phyloP scores from a whole-genome alignment of 2,113 vertebrate genomes.

The Podilymbus podiceps region DNA sequence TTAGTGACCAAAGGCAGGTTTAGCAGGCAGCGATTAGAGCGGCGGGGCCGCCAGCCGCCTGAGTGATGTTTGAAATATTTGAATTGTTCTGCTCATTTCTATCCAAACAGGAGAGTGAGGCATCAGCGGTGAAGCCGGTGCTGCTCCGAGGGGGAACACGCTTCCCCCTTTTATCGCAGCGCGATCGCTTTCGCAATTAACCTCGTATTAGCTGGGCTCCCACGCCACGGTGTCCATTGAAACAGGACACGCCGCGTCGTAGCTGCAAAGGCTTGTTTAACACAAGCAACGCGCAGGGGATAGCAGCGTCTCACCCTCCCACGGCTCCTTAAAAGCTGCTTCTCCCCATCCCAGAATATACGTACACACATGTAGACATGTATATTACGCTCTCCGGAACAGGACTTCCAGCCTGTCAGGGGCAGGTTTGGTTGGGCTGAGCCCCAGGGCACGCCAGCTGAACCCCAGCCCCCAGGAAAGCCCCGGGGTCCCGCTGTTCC shows the following conservation, averaged over 20 bases:
- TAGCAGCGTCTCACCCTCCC: fast-evolving
- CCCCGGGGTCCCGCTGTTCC: not conserved
- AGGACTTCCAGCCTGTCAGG: not conserved
- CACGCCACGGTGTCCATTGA: not conserved
- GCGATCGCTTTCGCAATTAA: not conserved
- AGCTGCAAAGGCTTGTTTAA: not conserved
- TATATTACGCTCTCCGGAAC: fast-evolving
- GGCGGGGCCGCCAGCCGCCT: slow-evolving; percentile 22
- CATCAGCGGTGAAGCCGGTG: not conserved
- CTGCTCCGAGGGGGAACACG: not conserved
- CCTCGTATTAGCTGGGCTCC: not conserved
- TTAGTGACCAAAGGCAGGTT: slow-evolving; percentile 73
- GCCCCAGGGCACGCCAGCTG: fast-evolving
- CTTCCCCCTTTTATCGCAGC: fast-evolving
- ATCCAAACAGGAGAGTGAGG: not conserved
- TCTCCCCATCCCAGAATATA: not conserved
- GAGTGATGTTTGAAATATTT: slow-evolving; percentile 67
- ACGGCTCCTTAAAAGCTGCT: not conserved
- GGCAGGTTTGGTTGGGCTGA: not conserved
- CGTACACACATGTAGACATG: fast-evolving
- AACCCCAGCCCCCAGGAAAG: not conserved
- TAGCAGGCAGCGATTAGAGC: slow-evolving; percentile 63
- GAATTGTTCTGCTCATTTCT: slow-evolving; percentile 30
- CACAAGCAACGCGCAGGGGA: fast-evolving
- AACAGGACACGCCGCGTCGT: fast-evolving